These are phyloP conservation scores for Psilanteris sp. DNA, from an alignment of 1,140 invertebrate genomes.

Conservation along the genomic window DNA sequence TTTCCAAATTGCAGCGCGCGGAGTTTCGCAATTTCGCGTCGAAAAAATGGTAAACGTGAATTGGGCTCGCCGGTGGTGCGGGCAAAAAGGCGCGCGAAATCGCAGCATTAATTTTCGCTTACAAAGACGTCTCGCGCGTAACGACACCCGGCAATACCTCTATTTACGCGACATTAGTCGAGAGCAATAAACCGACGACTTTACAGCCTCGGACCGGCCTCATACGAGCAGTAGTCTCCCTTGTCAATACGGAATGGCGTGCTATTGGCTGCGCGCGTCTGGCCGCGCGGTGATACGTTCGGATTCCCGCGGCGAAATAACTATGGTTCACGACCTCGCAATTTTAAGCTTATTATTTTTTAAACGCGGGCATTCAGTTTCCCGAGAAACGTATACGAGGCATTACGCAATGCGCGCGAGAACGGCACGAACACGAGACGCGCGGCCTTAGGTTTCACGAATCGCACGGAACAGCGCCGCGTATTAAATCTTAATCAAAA, in stretches of 20 bases:
- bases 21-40: no score
- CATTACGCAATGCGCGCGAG: constrained; percentile 30
- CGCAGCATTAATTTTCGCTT: constrained; percentile 38
- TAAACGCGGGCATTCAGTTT: constrained; percentile 42
- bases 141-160: constrained; percentile 53
- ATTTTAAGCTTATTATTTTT: constrained; percentile 66
- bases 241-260: constrained; percentile 62
- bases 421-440: constrained; percentile 28
- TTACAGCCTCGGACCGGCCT: constrained; percentile 55
- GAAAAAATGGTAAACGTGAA: no score
- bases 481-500: constrained; percentile 58
- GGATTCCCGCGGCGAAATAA: constrained; percentile 58
- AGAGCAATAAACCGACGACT: constrained; percentile 59
- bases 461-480: constrained; percentile 29
- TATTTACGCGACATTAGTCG: constrained; percentile 57
- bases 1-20: no score
- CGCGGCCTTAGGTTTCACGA: constrained; percentile 31
- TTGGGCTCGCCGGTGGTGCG: no score
- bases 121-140: constrained; percentile 52
- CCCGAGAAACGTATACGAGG: constrained; percentile 40
- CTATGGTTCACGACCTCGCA: constrained; percentile 61
- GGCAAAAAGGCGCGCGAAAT: constrained; percentile 2
- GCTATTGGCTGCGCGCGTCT: constrained; percentile 40
- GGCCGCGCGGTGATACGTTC: constrained; percentile 35
- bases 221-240: constrained; percentile 57